A percentile compares a stretch with the other conserved stretches of the same genome.
Conservation (phyloP, 2,797 vertebrate species). For the Coregonus suidteri region DNA sequence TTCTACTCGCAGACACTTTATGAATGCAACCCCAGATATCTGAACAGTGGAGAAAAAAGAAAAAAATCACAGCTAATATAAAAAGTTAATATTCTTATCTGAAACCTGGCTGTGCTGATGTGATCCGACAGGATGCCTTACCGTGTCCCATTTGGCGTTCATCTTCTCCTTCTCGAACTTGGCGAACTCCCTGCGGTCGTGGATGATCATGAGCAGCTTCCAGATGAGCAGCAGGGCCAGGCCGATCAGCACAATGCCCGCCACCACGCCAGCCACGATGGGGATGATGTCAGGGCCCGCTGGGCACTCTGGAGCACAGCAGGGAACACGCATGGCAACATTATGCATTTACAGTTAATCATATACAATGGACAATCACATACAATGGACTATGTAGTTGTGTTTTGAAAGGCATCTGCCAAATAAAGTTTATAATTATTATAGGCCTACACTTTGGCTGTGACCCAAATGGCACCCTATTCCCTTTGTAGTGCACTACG, state of each 20-base stretch:
- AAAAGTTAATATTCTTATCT: too few relatives aligned
- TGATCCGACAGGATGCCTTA: slow-evolving; percentile 59
- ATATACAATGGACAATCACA: neutral
- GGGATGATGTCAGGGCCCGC: slow-evolving; percentile 95
- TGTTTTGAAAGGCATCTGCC: too few relatives aligned
- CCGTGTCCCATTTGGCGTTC: slow-evolving; percentile 99
- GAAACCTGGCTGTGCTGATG: neutral
- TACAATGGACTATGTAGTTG: too few relatives aligned
- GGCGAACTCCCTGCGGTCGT: slow-evolving; percentile 96
- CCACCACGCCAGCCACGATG: slow-evolving; percentile 94
- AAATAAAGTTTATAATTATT: too few relatives aligned
- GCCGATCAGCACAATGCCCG: slow-evolving; percentile 96
- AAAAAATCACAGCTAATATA: too few relatives aligned
- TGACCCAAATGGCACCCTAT: neutral
- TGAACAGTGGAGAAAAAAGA: too few relatives aligned
- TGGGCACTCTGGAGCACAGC: slow-evolving; percentile 84
- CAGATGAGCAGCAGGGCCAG: slow-evolving; percentile 95
- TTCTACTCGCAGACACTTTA: too few relatives aligned
- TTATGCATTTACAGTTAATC: neutral
- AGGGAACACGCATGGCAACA: neutral
- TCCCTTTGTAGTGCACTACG: neutral
- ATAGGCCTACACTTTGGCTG: neutral
- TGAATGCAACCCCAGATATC: too few relatives aligned
- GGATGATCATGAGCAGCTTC: slow-evolving; percentile 99
- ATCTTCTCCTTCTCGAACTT: slow-evolving; percentile 99